Conservation (phyloP, 2,888 invertebrate genomes). For the Pollenia amentaria region DNA sequence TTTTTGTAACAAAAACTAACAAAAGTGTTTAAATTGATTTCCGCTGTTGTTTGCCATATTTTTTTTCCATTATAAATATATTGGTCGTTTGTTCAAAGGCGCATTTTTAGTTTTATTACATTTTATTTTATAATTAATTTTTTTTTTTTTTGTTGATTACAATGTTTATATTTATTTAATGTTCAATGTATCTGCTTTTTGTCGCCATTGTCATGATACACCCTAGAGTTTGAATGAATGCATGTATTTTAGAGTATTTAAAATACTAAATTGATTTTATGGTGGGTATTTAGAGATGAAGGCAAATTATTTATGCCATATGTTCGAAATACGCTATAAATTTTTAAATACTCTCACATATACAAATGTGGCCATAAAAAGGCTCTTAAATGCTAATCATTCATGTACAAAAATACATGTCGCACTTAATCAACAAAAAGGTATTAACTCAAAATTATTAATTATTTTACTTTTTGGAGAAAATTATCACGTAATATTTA, state of each 20-base stretch:
- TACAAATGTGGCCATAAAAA: conserved; percentile 56
- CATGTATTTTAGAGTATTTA: conserved; percentile 48
- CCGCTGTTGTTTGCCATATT: conserved; percentile 52
- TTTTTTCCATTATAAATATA: background rate
- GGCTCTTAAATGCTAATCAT: conserved; percentile 70
- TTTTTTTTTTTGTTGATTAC: background rate
- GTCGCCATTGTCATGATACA: background rate
- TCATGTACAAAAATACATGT: background rate
- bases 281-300: conserved; percentile 61
- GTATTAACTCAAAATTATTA: too few relatives aligned
- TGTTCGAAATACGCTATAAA: conserved; percentile 70
- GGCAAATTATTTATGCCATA: conserved; percentile 72
- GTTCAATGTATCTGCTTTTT: conserved; percentile 8
- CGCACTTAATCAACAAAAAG: too few relatives aligned
- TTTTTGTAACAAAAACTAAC: background rate
- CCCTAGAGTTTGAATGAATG: background rate
- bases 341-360: conserved; percentile 55
- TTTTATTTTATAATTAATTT: conserved; percentile 50
- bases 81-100: conserved; percentile 36
- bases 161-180: conserved; percentile 46
- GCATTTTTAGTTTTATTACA: conserved; percentile 47
- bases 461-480: background rate
- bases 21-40: conserved; percentile 66
- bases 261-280: conserved; percentile 69
- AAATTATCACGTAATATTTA: too few relatives aligned